A percentile compares a stretch with the other conserved stretches of the same genome.
phyloP scores from a whole-genome alignment of 1,140 invertebrate genomes.

The Physella acuta region DNA sequence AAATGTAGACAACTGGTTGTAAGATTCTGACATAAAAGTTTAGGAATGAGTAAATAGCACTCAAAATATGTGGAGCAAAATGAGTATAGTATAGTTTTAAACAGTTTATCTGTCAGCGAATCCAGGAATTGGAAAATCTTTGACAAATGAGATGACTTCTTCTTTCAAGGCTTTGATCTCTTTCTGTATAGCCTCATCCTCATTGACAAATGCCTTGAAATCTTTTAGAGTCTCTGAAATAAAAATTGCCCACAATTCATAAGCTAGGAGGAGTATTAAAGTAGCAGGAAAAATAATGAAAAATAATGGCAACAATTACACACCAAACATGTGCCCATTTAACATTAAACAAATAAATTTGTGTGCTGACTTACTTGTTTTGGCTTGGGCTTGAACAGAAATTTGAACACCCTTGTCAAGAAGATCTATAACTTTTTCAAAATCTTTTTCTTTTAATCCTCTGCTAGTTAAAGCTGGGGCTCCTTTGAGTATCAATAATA shows the following conservation, averaged over 20 bases:
- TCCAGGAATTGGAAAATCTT: constrained; percentile 80
- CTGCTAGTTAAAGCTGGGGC: constrained; percentile 92
- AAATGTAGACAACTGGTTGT: no score
- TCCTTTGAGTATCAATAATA: constrained; percentile 42
- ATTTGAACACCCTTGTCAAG: constrained; percentile 69
- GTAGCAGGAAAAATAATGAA: no score
- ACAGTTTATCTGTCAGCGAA: constrained; percentile 45
- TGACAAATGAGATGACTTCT: constrained; percentile 76
- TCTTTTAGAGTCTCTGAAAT: constrained; percentile 73
- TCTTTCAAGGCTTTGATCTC: constrained; percentile 69
- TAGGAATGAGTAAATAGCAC: no score
- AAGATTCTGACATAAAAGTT: no score
- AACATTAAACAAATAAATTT: no score
- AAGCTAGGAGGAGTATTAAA: no score
- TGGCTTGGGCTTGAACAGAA: constrained; percentile 42
- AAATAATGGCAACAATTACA: no score
- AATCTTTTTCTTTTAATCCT: constrained; percentile 84
- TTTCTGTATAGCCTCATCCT: constrained; percentile 66
- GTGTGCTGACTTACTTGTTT: constrained; percentile 56
- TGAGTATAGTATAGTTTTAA: no score
- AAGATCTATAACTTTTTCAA: constrained; percentile 80
- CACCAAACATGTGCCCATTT: no score
- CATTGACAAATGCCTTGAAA: constrained; percentile 71
- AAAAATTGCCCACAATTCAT: no score
- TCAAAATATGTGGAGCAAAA: no score